Evolutionary conservation across 1,140 invertebrate genomes (phyloP).

Genomic region (Drosophila saltans): DNA sequence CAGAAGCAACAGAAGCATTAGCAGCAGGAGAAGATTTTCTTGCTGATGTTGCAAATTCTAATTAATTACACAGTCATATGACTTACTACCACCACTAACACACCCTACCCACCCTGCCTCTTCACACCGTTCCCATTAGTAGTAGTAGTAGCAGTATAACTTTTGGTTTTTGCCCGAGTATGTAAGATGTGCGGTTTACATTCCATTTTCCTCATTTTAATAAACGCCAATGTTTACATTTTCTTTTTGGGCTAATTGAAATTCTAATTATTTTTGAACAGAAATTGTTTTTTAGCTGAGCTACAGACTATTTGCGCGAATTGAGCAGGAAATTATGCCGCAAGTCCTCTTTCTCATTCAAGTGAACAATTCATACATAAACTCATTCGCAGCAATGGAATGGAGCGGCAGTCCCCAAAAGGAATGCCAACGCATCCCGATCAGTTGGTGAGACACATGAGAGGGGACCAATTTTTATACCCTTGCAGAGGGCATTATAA

Average conservation of each 20-base stretch:
- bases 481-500: too few relatives aligned
- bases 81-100: constrained; percentile 6
- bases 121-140: not conserved
- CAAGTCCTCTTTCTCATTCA: not conserved
- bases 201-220: constrained; percentile 16
- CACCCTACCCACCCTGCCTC: not conserved
- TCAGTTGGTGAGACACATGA: too few relatives aligned
- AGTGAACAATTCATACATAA: not conserved
- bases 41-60: constrained; percentile 58
- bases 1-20: constrained; percentile 12
- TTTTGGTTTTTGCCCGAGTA: constrained; percentile 1
- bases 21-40: constrained; percentile 26
- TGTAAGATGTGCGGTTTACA: constrained; percentile 20
- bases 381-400: not conserved
- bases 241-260: constrained; percentile 24
- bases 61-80: constrained; percentile 52
- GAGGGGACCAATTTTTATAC: too few relatives aligned
- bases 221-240: constrained; percentile 17
- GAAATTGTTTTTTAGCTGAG: constrained; percentile 6
- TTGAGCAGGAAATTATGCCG: constrained; percentile 1
- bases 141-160: not conserved
- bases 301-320: not conserved
- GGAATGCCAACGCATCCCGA: too few relatives aligned
- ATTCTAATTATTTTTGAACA: not conserved
- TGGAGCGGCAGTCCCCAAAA: too few relatives aligned